Conservation (phyloP, 1,140 invertebrate species). For the Pissodes strobi region DNA sequence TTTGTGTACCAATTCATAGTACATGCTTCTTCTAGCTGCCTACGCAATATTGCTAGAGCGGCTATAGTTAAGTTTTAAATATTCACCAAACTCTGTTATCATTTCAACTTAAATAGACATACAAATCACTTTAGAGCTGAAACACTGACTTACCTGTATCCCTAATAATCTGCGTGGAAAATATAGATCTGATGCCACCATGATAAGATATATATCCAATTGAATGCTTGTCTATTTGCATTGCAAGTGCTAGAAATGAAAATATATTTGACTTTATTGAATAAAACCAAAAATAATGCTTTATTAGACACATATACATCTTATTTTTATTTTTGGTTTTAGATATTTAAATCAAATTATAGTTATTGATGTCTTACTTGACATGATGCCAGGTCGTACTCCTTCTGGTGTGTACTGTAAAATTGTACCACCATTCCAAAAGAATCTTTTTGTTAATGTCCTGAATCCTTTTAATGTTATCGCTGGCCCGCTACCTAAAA, state of each 20-base stretch:
- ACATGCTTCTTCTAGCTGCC: no score
- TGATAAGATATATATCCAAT: constrained; percentile 87
- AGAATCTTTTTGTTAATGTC: constrained; percentile 70
- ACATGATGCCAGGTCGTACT: constrained; percentile 70
- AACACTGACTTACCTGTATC: constrained; percentile 73
- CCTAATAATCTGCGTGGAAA: constrained; percentile 78
- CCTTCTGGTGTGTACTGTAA: constrained; percentile 74
- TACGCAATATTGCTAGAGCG: no score
- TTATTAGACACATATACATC: no score
- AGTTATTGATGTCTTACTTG: constrained; percentile 65
- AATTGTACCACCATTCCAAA: constrained; percentile 71
- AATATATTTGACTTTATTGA: constrained; percentile 1
- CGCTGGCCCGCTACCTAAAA: constrained; percentile 71
- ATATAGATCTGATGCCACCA: constrained; percentile 70
- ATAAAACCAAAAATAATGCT: neutral
- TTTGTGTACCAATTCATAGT: no score
- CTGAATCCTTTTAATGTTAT: constrained; percentile 76
- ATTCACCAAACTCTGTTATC: no score
- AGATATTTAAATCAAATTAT: no score
- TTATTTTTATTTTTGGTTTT: no score
- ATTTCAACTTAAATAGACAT: no score
- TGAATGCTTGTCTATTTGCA: constrained; percentile 82
- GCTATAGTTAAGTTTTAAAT: no score
- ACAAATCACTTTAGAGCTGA: no score
- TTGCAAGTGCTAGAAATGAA: constrained; percentile 70